Conservation (phyloP, 2,888 invertebrate genomes). For the Parnassius apollo region DNA sequence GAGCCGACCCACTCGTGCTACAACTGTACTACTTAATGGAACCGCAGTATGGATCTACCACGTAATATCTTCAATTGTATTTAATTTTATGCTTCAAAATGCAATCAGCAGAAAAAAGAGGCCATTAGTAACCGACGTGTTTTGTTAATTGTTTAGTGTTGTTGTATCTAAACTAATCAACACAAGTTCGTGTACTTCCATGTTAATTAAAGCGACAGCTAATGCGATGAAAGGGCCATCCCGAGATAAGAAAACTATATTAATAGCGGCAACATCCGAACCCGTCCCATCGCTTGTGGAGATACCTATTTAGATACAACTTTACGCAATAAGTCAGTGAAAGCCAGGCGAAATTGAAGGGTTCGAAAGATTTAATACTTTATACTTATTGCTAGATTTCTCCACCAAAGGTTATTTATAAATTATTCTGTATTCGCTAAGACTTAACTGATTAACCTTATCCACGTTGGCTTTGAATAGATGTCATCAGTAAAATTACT, state of each 20-base stretch:
- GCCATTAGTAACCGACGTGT: not conserved
- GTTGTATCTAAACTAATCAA: not conserved
- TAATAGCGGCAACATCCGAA: slow-evolving; percentile 13
- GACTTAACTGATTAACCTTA: slow-evolving; percentile 13
- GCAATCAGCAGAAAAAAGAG: not conserved
- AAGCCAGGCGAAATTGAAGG: slow-evolving; percentile 63
- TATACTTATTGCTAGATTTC: slow-evolving; percentile 62
- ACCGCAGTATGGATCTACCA: no score
- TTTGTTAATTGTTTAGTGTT: not conserved
- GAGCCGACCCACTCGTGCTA: no score
- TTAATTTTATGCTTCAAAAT: no score
- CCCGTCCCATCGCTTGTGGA: slow-evolving; percentile 5
- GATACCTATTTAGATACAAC: slow-evolving; percentile 54
- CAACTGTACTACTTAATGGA: no score
- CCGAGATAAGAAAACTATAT: slow-evolving; percentile 28
- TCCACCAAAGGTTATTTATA: slow-evolving; percentile 47
- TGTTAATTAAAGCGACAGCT: slow-evolving; percentile 16
- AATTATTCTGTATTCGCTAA: slow-evolving; percentile 4
- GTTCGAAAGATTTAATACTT: slow-evolving; percentile 54
- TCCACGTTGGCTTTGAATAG: not conserved
- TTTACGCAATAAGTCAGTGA: slow-evolving; percentile 64
- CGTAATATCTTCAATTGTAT: no score
- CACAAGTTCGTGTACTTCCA: slow-evolving; percentile 5
- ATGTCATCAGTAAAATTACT: slow-evolving; percentile 6
- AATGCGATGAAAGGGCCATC: slow-evolving; percentile 17